Percentiles rank a stretch among this genome's conserved stretches.
These are phyloP conservation scores for Apus apus DNA, from an alignment of 2,113 vertebrate genomes.

Conservation along the genomic window DNA sequence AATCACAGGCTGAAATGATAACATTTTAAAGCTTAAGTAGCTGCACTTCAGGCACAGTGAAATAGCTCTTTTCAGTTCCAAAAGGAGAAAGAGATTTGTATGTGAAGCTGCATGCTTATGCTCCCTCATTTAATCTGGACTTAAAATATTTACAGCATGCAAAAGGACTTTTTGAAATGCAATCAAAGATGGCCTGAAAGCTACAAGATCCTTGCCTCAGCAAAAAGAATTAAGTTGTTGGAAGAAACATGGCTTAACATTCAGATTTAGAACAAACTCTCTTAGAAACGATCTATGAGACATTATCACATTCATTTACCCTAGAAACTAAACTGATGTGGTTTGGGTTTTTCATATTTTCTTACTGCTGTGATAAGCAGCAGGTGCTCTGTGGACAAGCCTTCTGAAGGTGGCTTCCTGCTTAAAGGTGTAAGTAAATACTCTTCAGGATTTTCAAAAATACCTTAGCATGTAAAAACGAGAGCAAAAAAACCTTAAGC, in stretches of 20 bases:
- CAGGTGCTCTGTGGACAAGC: neutral
- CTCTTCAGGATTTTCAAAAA: neutral
- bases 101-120: neutral
- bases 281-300: accelerated
- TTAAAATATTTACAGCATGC: accelerated
- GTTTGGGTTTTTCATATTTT: neutral
- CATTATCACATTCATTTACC: neutral
- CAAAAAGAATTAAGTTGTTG: neutral
- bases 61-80: neutral
- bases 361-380: neutral
- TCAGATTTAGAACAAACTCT: neutral
- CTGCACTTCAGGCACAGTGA: neutral
- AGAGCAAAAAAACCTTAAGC: neutral
- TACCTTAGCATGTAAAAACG: neutral
- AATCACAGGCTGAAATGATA: neutral
- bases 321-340: neutral
- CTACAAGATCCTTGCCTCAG: neutral
- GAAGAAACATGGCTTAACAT: neutral
- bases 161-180: neutral
- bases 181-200: neutral
- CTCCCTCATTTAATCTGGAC: neutral
- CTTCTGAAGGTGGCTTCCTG: neutral
- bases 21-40: neutral
- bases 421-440: neutral
- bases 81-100: neutral